Evolutionary conservation across 2,888 invertebrate species (phyloP), one percentile per base, ranked within the genome.

Genomic region (Elmis aenea): DNA sequence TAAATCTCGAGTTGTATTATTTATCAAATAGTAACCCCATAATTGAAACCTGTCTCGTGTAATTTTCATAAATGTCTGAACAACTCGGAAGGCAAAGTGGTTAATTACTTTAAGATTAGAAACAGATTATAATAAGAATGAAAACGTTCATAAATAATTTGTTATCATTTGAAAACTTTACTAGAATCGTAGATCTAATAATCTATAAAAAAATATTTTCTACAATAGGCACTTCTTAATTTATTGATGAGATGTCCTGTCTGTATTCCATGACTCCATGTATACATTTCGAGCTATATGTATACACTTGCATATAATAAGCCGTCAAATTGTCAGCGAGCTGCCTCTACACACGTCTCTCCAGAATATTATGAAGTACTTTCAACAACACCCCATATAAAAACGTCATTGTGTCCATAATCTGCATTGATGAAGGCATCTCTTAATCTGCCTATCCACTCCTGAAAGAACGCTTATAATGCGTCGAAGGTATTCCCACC

Each of bases 371-470:
- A n/a, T n/a, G n/a, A n/a, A n/a, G 6, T 6, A 18, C 18, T 38
- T 38, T 27, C 15, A 38, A 27, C 16, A 18, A 23, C 57, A 55
- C 55, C 57, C 57, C 47, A 37, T 41, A 43, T 45, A 52, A 55
- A 56, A 57, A 55, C 48, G 50, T 42, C 49, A 51, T 55, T 56
- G 53, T 55, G 50, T n/a, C 45, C 52, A 52, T 54, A 55, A 49
- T 54, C 50, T 50, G 55, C 56, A 54, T 55, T 55, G n/a, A n/a
- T n/a, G 55, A 56, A 54, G 54, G 55, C 50, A 44, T 51, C 46
- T 54, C 51, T 48, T 61, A 61, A 61, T 61, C 61, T 59, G 59
- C 52, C 60, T 56, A 59, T 58, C 52, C 48, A 59, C 55, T 57
- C 54, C 57, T n/a, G 54, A 54, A 46, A 54, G 57, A 49, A 47